Evolutionary conservation across 2,888 invertebrate species (phyloP), one percentile per base, ranked within the genome.

Genomic region (Acronicta aceris): DNA sequence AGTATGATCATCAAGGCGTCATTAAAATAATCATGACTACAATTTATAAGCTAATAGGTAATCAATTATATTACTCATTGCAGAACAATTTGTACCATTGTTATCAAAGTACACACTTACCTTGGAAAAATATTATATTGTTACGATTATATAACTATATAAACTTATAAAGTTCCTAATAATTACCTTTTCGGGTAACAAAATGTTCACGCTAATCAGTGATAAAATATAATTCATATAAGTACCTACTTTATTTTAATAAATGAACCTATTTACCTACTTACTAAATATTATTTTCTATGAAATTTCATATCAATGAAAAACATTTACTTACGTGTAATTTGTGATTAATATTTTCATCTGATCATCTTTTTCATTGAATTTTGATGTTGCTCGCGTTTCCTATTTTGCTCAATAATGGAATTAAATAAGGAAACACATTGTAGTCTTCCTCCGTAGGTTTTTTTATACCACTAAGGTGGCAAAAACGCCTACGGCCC

Each of bases 91-190:
- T 43, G 48, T 54, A 16, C 17, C 33, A 57, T 61, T 69, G 56
- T 60, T 71, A 61, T 46, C 61, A 42, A 54, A 38, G 41, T 66
- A 21, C 21, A 30, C 10, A 9, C 27, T 59, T 50, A 53, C 33
- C 43, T 47, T 12, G 13, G n/a, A 52, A n/a, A 27, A 21, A 30
- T 42, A 49, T 45, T 49, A 52, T 51, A 12, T 41, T 8, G 15
- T 6, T 50, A 27, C 21, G 38, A 6, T 36, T 36, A 36, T n/a
- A n/a, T 38, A n/a, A 38, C n/a, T 33, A 33, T 33, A 30, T 21
- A 21, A 3, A 21, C 21, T 4, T 21, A 21, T 21, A 21, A 21
- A 40, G 65, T 59, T 56, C 51, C 8, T 46, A 42, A 42, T 65
- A 40, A 0, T n/a, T 21, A 21, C 21, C 2, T 13, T 38, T 42